Evolutionary conservation across 2,113 vertebrate species (phyloP).

Genomic region (Peromyscus leucopus): DNA sequence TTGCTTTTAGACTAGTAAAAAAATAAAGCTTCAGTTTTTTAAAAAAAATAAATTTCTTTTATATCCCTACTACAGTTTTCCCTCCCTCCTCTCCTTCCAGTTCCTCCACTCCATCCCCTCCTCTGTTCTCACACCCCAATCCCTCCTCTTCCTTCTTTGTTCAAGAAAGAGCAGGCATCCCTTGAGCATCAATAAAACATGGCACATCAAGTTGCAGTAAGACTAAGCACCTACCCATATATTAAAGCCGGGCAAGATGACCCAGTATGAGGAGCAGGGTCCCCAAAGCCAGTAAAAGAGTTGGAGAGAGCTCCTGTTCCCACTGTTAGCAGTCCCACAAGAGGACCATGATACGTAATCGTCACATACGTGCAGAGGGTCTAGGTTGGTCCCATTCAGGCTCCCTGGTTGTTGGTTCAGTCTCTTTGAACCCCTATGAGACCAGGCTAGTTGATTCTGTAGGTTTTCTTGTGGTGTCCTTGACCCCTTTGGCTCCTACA

Average conservation of each 20-base stretch:
- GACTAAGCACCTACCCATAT: background rate
- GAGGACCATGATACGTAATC: background rate
- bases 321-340: background rate
- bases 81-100: background rate
- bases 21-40: background rate
- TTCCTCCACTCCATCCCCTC: background rate
- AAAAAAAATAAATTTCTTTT: background rate
- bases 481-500: background rate
- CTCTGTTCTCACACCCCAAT: background rate
- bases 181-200: background rate
- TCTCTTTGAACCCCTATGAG: background rate
- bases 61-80: background rate
- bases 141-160: background rate
- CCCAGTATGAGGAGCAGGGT: background rate
- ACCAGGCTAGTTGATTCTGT: background rate
- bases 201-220: background rate
- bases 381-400: background rate
- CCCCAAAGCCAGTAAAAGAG: background rate
- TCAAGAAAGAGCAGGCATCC: too few species aligned
- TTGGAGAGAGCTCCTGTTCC: background rate
- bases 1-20: constrained; percentile 17
- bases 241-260: background rate
- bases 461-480: background rate
- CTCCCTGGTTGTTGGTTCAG: too few species aligned
- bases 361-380: background rate